Conservation (phyloP, 1,140 invertebrate genomes). For the Magallana angulata region DNA sequence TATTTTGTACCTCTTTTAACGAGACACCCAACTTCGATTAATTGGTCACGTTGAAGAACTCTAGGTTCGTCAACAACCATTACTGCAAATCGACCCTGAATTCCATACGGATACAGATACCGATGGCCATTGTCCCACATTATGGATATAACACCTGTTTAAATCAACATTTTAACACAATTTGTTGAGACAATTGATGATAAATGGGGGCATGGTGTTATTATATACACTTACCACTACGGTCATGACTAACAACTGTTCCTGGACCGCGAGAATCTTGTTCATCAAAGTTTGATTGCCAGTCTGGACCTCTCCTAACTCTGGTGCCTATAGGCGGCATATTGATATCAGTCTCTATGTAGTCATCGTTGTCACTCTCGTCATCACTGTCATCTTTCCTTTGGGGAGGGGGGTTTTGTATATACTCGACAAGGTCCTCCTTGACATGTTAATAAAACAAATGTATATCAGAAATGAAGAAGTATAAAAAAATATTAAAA, state of each 20-base stretch:
- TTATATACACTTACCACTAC: neutral
- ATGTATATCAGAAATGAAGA: neutral
- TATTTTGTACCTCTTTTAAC: conserved; percentile 31
- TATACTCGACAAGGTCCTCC: no score
- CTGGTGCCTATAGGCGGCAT: no score
- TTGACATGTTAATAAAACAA: no score
- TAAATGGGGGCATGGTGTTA: neutral
- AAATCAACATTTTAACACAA: neutral
- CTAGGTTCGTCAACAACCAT: conserved; percentile 45
- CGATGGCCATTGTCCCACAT: conserved; percentile 44
- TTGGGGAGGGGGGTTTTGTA: no score
- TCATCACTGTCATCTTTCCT: no score
- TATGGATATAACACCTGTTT: neutral
- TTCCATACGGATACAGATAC: conserved; percentile 33
- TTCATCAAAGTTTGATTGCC: no score
- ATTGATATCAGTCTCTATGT: no score
- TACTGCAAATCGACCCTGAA: neutral
- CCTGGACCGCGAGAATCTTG: conserved; percentile 11
- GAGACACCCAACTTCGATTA: conserved; percentile 41
- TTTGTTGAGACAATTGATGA: neutral
- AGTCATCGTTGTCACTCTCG: no score
- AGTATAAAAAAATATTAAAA: neutral
- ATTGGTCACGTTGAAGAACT: conserved; percentile 10
- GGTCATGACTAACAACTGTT: neutral
- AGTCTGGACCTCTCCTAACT: no score